A percentile compares a stretch with the other conserved stretches of the same genome.
These are phyloP conservation scores for Eupelmus urozonus DNA, from an alignment of 2,888 invertebrate species.

Conservation along the genomic window DNA sequence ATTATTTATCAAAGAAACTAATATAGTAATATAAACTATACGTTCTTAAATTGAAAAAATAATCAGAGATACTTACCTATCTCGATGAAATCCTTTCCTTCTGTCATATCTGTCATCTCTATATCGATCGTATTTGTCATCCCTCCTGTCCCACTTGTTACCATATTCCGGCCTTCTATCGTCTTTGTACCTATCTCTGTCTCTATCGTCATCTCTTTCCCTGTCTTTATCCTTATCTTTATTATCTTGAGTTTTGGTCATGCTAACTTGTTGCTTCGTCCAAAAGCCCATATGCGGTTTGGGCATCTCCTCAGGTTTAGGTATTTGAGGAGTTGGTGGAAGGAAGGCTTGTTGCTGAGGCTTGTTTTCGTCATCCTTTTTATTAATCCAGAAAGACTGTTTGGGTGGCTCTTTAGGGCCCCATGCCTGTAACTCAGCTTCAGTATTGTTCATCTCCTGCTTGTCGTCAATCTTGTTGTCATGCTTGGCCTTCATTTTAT, in stretches of 20 bases:
- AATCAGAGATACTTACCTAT: constrained; percentile 19
- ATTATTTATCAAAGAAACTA: neutral
- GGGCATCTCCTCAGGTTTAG: constrained; percentile 72
- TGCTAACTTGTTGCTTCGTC: constrained; percentile 76
- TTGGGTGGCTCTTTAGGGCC: constrained; percentile 71
- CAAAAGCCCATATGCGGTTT: constrained; percentile 77
- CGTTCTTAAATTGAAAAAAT: neutral
- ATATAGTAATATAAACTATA: neutral
- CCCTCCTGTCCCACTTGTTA: constrained; percentile 70
- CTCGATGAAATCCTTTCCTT: constrained; percentile 55
- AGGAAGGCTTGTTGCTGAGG: neutral
- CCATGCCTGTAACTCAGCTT: constrained; percentile 70
- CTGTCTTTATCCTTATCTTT: constrained; percentile 73
- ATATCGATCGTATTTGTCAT: constrained; percentile 71
- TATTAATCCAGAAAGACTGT: constrained; percentile 70
- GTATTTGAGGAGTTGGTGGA: constrained; percentile 24
- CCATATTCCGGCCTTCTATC: constrained; percentile 70
- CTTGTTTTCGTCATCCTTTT: constrained; percentile 67
- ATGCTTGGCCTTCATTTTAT: constrained; percentile 79
- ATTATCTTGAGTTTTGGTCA: constrained; percentile 70
- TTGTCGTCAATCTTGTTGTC: constrained; percentile 75
- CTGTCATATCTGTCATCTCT: constrained; percentile 64
- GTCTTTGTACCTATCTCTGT: constrained; percentile 68
- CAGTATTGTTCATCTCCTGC: constrained; percentile 55
- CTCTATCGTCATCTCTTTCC: constrained; percentile 70